These are phyloP conservation scores for Heterochromis multidens DNA, from an alignment of 2,113 vertebrate species.

Conservation along the genomic window DNA sequence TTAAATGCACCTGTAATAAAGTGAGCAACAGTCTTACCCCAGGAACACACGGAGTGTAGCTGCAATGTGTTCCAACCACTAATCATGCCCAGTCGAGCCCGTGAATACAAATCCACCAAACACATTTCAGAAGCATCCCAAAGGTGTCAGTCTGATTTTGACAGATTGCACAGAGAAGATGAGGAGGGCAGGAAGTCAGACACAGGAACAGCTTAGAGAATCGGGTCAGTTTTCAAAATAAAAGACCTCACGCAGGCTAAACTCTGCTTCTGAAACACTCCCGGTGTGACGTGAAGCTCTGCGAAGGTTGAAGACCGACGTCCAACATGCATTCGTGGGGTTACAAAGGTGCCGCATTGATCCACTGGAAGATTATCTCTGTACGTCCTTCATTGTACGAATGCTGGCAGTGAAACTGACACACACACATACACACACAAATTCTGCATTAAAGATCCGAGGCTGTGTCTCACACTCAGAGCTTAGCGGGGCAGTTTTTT, in stretches of 20 bases:
- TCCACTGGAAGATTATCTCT: slow-evolving; percentile 29
- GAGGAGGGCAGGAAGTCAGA: neutral
- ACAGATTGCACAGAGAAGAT: neutral
- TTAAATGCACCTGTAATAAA: neutral
- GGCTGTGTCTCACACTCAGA: slow-evolving; percentile 50
- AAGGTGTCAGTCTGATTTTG: no score
- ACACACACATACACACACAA: neutral
- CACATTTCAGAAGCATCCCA: no score
- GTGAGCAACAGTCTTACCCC: neutral
- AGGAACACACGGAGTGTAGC: no score
- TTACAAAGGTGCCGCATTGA: neutral
- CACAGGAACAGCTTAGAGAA: neutral
- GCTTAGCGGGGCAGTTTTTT: slow-evolving; percentile 58
- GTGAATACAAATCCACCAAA: no score
- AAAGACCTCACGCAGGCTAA: neutral
- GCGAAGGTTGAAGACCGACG: neutral
- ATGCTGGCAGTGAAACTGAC: slow-evolving; percentile 42
- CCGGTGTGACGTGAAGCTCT: neutral
- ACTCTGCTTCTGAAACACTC: neutral
- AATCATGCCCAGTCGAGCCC: neutral
- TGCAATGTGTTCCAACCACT: neutral
- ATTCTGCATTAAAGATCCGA: slow-evolving; percentile 34
- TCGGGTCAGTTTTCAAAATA: neutral
- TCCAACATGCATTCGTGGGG: neutral
- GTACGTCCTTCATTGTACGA: slow-evolving; percentile 30